Percentiles rank a stretch among this genome's conserved stretches.
phyloP scores from a whole-genome alignment of 2,797 vertebrate species.

The Phrynocephalus vlangalii region DNA sequence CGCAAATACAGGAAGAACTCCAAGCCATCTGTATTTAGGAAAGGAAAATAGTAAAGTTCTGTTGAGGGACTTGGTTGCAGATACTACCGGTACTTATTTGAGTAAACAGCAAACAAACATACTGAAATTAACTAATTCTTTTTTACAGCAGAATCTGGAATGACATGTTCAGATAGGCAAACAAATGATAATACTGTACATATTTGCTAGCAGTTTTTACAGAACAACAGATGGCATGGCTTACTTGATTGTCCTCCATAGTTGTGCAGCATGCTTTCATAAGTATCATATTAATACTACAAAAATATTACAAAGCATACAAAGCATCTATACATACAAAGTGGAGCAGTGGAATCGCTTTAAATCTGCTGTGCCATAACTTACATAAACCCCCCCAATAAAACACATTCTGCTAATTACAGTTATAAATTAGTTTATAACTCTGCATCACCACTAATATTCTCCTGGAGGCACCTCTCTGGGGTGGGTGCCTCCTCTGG shows the following conservation, averaged over 20 bases:
- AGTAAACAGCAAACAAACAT: background rate
- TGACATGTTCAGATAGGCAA: background rate
- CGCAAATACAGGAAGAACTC: background rate
- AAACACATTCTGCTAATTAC: background rate
- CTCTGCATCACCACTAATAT: background rate
- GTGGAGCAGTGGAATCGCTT: constrained; percentile 13
- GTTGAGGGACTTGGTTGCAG: too few relatives aligned
- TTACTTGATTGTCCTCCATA: background rate
- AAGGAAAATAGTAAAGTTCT: background rate
- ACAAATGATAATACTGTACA: background rate
- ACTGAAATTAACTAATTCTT: constrained; percentile 1
- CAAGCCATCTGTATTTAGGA: constrained; percentile 18
- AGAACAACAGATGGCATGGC: constrained; percentile 3
- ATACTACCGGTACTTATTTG: too few relatives aligned
- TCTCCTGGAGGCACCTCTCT: too few relatives aligned
- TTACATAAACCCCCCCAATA: background rate
- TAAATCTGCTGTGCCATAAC: constrained; percentile 15
- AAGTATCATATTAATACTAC: background rate
- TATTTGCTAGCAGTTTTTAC: fast-evolving
- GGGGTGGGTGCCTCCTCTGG: too few relatives aligned
- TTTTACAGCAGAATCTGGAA: background rate
- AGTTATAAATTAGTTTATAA: background rate
- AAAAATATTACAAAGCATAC: background rate
- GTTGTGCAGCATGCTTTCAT: background rate
- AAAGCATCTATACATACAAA: constrained; percentile 11